phyloP scores from a whole-genome alignment of 30 jellyfish, hydroid and myxozoan species.

The Nemopilema nomurai region DNA sequence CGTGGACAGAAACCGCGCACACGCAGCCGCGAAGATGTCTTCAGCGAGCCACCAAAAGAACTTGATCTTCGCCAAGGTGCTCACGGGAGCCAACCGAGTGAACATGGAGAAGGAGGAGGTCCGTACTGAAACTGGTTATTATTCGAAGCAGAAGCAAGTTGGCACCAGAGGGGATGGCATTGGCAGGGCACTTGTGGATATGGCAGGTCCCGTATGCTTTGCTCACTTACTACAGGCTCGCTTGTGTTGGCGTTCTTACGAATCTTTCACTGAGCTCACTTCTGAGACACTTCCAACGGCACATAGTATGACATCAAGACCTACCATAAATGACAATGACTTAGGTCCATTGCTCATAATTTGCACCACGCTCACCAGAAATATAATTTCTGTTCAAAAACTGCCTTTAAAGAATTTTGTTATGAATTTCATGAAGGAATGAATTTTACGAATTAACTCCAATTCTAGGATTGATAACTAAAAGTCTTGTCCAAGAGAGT shows the following conservation, averaged over 20 bases:
- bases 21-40: conserved; percentile 23
- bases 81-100: conserved; percentile 16
- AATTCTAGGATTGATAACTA: conserved; percentile 13
- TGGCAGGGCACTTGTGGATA: conserved; percentile 55
- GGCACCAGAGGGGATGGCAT: conserved; percentile 57
- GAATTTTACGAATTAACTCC: not conserved
- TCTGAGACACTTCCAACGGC: no score
- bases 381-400: no score
- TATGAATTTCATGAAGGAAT: not conserved
- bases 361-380: no score
- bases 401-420: no score
- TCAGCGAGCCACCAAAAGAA: conserved; percentile 23
- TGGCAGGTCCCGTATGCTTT: conserved; percentile 54
- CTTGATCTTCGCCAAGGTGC: conserved; percentile 2
- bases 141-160: conserved; percentile 25
- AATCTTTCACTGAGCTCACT: no score
- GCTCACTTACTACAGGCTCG: not conserved
- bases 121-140: conserved; percentile 28
- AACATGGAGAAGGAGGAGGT: conserved; percentile 10
- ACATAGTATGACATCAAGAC: no score
- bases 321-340: no score
- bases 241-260: not conserved
- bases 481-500: not conserved
- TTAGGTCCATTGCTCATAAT: no score
- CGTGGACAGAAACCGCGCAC: conserved; percentile 52